Conservation (phyloP, 1,140 invertebrate species). For the Achatina immaculata region DNA sequence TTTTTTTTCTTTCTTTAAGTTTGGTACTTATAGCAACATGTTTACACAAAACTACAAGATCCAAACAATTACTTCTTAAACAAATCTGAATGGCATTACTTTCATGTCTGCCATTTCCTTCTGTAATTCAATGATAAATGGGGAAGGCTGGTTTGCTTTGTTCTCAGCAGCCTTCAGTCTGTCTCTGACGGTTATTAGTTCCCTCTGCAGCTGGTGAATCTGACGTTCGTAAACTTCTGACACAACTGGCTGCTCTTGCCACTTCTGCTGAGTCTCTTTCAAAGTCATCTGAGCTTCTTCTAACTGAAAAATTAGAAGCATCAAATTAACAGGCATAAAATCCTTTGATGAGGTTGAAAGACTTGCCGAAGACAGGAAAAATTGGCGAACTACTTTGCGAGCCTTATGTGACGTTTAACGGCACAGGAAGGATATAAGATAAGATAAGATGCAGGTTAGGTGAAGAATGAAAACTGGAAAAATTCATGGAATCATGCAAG, state of each 20-base stretch:
- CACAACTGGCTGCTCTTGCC: slow-evolving; percentile 44
- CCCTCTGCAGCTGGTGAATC: slow-evolving; percentile 76
- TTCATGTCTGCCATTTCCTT: slow-evolving; percentile 81
- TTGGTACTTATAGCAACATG: no score
- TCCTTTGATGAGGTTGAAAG: no score
- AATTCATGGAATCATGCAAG: background rate
- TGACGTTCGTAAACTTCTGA: slow-evolving; percentile 69
- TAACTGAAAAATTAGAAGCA: slow-evolving; percentile 46
- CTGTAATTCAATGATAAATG: slow-evolving; percentile 78
- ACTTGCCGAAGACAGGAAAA: no score
- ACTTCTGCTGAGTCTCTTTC: slow-evolving; percentile 39
- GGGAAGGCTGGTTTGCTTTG: slow-evolving; percentile 76
- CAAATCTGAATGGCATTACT: no score
- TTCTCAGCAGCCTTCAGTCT: slow-evolving; percentile 76
- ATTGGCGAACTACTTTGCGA: no score
- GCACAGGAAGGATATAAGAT: no score
- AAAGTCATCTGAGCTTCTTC: slow-evolving; percentile 50
- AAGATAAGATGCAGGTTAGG: no score
- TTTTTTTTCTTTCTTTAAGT: no score
- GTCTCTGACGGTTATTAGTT: slow-evolving; percentile 78
- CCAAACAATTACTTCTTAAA: no score
- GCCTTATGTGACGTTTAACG: no score
- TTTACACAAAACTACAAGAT: no score
- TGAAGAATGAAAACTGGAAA: background rate
- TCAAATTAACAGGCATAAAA: no score